Conservation (phyloP, 2,888 invertebrate species). For the Metopia argyrocephala region DNA sequence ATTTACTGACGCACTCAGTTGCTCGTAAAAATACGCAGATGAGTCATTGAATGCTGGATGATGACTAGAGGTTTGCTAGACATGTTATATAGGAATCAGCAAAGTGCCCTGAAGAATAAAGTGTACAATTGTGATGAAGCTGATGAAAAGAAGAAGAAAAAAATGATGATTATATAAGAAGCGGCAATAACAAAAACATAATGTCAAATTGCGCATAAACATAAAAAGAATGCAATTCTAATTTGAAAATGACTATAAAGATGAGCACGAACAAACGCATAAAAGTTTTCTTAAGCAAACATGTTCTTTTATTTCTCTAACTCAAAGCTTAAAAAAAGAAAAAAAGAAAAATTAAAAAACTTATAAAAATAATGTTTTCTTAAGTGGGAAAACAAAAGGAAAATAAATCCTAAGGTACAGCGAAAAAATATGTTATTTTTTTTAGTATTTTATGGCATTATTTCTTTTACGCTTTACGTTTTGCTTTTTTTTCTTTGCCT, state of each 20-base stretch:
- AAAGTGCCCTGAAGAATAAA: constrained; percentile 15
- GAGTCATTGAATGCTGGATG: constrained; percentile 18
- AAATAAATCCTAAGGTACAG: constrained; percentile 2
- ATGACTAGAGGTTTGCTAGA: constrained; percentile 28
- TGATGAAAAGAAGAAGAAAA: not conserved
- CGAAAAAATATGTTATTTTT: constrained; percentile 41
- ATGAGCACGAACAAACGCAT: not conserved
- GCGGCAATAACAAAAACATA: constrained; percentile 36
- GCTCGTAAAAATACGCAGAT: constrained; percentile 30
- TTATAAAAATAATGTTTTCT: constrained; percentile 37
- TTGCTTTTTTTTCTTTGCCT: not conserved
- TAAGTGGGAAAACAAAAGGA: not conserved
- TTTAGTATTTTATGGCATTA: constrained; percentile 7
- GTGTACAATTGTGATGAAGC: not conserved
- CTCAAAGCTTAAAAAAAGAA: not conserved
- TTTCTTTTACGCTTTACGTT: not conserved
- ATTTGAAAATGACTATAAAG: constrained; percentile 11
- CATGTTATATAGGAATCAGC: constrained; percentile 19
- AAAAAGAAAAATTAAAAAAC: constrained; percentile 17
- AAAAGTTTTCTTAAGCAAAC: constrained; percentile 40
- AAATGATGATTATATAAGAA: constrained; percentile 39
- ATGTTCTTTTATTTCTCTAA: constrained; percentile 25
- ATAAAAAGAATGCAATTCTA: constrained; percentile 1
- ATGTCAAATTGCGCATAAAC: constrained; percentile 58
- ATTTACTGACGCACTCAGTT: constrained; percentile 14